phyloP scores from a whole-genome alignment of 2,797 vertebrate genomes.

The Toxotes lorentzi region DNA sequence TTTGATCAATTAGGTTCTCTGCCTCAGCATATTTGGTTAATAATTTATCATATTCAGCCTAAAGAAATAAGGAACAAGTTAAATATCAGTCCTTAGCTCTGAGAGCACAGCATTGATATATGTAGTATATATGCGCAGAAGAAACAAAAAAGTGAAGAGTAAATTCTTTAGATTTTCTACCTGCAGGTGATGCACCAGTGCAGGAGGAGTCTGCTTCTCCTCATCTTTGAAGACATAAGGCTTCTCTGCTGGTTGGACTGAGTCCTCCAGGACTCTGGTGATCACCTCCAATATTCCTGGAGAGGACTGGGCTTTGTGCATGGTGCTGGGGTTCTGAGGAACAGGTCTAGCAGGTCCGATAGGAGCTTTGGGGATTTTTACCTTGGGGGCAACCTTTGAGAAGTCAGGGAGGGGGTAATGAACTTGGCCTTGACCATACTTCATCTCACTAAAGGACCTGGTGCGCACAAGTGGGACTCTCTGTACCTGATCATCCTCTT shows the following conservation, averaged over 20 bases:
- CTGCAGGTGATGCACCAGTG: slow-evolving; percentile 80
- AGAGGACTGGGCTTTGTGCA: slow-evolving; percentile 78
- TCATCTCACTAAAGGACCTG: slow-evolving; percentile 79
- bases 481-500: slow-evolving; percentile 31
- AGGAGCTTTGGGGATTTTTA: slow-evolving; percentile 84
- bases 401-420: slow-evolving; percentile 85
- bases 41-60: slow-evolving; percentile 85
- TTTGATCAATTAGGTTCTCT: slow-evolving; percentile 81
- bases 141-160: background rate
- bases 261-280: slow-evolving; percentile 85
- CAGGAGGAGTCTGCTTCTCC: slow-evolving; percentile 63
- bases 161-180: slow-evolving; percentile 54
- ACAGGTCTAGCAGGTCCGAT: slow-evolving; percentile 52
- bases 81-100: slow-evolving; percentile 25
- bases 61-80: slow-evolving; percentile 31
- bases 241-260: slow-evolving; percentile 65
- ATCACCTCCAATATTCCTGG: slow-evolving; percentile 79
- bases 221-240: slow-evolving; percentile 68
- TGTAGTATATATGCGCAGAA: background rate
- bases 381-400: slow-evolving; percentile 84
- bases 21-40: slow-evolving; percentile 81
- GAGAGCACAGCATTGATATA: background rate
- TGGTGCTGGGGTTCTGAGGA: slow-evolving; percentile 57
- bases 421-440: slow-evolving; percentile 85
- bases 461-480: slow-evolving; percentile 69